Conservation (phyloP, 2,797 vertebrate species). For the Ctenosaura bakeri region DNA sequence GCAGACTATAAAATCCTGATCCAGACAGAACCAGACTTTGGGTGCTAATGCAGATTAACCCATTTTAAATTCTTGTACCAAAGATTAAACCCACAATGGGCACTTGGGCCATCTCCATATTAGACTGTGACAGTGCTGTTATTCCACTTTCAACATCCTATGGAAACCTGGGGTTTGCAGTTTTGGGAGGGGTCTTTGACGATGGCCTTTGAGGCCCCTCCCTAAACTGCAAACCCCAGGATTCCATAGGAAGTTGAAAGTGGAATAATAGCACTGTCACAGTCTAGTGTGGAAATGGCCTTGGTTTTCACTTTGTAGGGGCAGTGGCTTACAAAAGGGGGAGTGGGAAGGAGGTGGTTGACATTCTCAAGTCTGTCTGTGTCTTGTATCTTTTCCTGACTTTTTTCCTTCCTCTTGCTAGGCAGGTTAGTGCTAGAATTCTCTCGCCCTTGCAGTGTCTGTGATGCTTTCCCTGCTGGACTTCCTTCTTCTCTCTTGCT, state of each 20-base stretch:
- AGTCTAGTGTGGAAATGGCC: too few species aligned
- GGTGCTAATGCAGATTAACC: neutral
- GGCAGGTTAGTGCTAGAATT: slow-evolving; percentile 76
- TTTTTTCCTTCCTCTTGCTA: slow-evolving; percentile 75
- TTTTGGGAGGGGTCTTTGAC: too few species aligned
- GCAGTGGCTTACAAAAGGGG: neutral
- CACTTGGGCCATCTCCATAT: neutral
- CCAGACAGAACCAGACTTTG: slow-evolving; percentile 39
- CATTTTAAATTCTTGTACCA: slow-evolving; percentile 73
- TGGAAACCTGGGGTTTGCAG: too few species aligned
- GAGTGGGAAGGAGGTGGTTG: neutral
- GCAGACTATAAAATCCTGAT: too few species aligned
- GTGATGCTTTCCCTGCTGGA: slow-evolving; percentile 69
- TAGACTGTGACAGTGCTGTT: too few species aligned
- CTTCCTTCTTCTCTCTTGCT: neutral
- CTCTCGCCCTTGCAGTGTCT: slow-evolving; percentile 75
- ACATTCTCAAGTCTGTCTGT: slow-evolving; percentile 61
- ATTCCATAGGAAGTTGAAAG: too few species aligned
- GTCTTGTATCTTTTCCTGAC: neutral
- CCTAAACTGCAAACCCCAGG: too few species aligned
- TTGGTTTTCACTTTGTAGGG: slow-evolving; percentile 10
- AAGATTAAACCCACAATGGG: slow-evolving; percentile 64
- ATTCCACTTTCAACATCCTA: too few species aligned
- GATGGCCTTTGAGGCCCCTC: too few species aligned
- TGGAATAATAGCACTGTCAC: too few species aligned